Percentiles rank a stretch among this genome's conserved stretches.
These are phyloP conservation scores for Hyles euphorbiae DNA, from an alignment of 1,140 invertebrate genomes.

Conservation along the genomic window DNA sequence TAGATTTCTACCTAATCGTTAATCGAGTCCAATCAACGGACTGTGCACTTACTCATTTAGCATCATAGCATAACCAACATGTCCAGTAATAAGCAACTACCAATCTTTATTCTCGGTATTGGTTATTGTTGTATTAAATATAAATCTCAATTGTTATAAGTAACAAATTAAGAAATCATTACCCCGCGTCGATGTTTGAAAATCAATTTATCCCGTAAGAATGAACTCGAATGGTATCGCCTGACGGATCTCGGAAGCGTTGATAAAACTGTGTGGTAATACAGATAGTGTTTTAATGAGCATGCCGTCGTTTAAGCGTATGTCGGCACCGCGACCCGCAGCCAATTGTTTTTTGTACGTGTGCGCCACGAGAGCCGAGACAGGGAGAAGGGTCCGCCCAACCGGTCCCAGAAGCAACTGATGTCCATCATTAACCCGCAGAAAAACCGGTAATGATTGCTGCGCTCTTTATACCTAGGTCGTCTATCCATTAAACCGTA, in stretches of 20 bases:
- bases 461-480: constrained; percentile 1
- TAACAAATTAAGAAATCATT: neutral
- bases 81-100: too few relatives aligned
- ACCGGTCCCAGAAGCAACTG: constrained; percentile 53
- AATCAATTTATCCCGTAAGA: too few relatives aligned
- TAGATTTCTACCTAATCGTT: too few relatives aligned
- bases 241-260: too few relatives aligned
- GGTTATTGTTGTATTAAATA: too few relatives aligned
- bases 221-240: too few relatives aligned
- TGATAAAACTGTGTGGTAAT: neutral
- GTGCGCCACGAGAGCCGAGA: constrained; percentile 33
- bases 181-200: too few relatives aligned
- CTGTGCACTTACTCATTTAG: too few relatives aligned
- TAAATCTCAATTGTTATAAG: too few relatives aligned
- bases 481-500: neutral
- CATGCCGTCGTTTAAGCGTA: neutral
- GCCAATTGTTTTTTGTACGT: constrained; percentile 24
- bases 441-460: constrained; percentile 49
- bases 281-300: constrained; percentile 2
- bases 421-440: constrained; percentile 57
- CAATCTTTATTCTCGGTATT: too few relatives aligned
- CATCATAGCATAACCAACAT: too few relatives aligned
- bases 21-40: too few relatives aligned
- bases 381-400: constrained; percentile 33
- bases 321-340: neutral